A percentile compares a stretch with the other conserved stretches of the same genome.
These are phyloP conservation scores for Dipodomys ordii DNA, from an alignment of 2,113 vertebrate genomes.

Conservation along the genomic window DNA sequence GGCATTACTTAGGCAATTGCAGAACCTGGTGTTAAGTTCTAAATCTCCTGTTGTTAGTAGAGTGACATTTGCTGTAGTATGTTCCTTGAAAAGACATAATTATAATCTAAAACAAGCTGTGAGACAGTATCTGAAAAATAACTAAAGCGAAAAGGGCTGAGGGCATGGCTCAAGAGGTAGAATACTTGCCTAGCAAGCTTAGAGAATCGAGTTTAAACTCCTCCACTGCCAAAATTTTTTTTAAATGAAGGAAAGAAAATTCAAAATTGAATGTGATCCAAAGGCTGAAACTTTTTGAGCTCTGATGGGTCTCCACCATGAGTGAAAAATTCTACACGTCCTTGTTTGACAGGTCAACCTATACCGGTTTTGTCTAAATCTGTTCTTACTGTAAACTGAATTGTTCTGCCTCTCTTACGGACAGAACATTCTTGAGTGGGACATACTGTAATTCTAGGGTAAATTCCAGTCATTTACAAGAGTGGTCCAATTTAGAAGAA, in stretches of 20 bases:
- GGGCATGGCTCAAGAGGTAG: no score
- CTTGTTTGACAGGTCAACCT: background rate
- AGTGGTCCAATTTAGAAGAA: background rate
- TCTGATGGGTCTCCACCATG: background rate
- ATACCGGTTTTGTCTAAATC: background rate
- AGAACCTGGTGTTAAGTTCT: constrained; percentile 23
- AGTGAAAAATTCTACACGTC: background rate
- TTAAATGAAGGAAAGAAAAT: no score
- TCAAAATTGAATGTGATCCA: background rate
- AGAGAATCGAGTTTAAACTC: no score
- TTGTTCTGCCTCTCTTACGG: background rate
- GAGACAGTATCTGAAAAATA: no score
- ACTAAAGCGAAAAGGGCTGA: no score
- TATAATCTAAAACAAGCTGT: background rate
- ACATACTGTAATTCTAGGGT: background rate
- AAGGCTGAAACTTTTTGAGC: background rate
- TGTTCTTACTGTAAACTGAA: background rate
- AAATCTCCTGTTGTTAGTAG: constrained; percentile 43
- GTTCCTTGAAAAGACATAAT: constrained; percentile 22
- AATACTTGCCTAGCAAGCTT: no score
- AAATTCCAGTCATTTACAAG: background rate
- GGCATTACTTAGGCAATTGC: background rate
- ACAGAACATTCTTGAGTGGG: background rate
- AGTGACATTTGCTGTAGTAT: background rate
- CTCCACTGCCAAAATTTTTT: no score